These are phyloP conservation scores for Thrips palmi DNA, from an alignment of 1,140 invertebrate species.

Conservation along the genomic window DNA sequence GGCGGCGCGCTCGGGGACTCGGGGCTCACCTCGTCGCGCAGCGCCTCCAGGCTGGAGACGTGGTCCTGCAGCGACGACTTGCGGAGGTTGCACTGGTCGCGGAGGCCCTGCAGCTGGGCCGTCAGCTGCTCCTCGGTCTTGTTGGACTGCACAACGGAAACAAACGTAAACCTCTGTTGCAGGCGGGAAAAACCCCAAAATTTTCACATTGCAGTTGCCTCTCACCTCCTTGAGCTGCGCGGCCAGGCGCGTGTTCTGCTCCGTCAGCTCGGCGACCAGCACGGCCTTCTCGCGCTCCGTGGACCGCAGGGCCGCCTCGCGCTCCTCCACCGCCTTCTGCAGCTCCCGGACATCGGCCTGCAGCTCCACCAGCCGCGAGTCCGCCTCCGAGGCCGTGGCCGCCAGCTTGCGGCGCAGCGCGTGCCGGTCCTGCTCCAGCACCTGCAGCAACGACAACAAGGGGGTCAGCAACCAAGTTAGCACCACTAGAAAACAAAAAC, in stretches of 20 bases:
- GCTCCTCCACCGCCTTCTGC: slow-evolving; percentile 32
- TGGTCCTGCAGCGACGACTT: slow-evolving; percentile 67
- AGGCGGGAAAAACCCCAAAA: neutral
- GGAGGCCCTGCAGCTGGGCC: slow-evolving; percentile 56
- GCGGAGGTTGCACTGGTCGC: slow-evolving; percentile 66
- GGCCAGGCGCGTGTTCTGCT: slow-evolving; percentile 78
- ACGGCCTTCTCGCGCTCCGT: slow-evolving; percentile 62
- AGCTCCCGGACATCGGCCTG: slow-evolving; percentile 71
- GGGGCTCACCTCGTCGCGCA: slow-evolving; percentile 57
- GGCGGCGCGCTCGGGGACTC: no score
- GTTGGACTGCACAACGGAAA: slow-evolving; percentile 29
- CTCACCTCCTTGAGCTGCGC: slow-evolving; percentile 62
- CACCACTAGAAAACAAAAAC: no score
- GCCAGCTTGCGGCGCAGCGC: slow-evolving; percentile 64
- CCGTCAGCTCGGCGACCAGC: slow-evolving; percentile 66
- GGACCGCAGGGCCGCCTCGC: slow-evolving; percentile 41
- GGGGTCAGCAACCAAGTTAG: neutral
- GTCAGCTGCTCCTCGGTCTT: slow-evolving; percentile 63
- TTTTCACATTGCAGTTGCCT: neutral
- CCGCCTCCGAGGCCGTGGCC: slow-evolving; percentile 71
- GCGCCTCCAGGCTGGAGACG: slow-evolving; percentile 68
- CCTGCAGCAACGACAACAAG: slow-evolving; percentile 34
- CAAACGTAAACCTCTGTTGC: neutral
- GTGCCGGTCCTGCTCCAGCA: slow-evolving; percentile 85
- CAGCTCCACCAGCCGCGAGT: slow-evolving; percentile 66